Conservation (phyloP, 1,140 invertebrate species). For the Atta colombica region DNA sequence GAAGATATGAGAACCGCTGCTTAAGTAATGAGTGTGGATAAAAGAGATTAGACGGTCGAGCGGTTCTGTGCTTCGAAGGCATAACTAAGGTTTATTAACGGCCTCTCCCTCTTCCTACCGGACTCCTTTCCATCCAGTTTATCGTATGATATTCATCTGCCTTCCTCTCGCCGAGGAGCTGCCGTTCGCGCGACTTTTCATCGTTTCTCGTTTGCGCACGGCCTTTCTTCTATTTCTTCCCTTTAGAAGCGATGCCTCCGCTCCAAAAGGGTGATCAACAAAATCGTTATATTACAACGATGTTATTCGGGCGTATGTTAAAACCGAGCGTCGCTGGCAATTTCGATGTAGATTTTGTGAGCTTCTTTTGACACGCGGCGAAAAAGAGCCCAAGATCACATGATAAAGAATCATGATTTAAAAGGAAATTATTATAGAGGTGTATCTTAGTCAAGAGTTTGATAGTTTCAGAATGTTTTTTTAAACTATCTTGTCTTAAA, state of each 20-base stretch:
- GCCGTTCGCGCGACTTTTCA: conserved; percentile 35
- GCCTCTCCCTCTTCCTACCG: conserved; percentile 49
- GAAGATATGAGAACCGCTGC: conserved; percentile 73
- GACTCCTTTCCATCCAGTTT: conserved; percentile 43
- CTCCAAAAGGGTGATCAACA: conserved; percentile 48
- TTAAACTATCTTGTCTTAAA: neutral
- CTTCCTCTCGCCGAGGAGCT: neutral
- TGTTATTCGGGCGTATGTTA: conserved; percentile 54
- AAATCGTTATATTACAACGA: conserved; percentile 71
- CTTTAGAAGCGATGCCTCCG: conserved; percentile 36
- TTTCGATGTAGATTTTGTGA: conserved; percentile 73
- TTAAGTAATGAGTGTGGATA: conserved; percentile 82
- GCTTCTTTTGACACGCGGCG: conserved; percentile 55
- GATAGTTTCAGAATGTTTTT: neutral
- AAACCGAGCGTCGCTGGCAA: conserved; percentile 68
- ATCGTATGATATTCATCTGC: conserved; percentile 61
- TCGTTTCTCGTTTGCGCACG: conserved; percentile 24
- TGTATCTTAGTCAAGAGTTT: neutral
- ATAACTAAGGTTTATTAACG: conserved; percentile 81
- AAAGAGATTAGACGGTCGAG: conserved; percentile 81
- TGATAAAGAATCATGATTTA: conserved; percentile 43
- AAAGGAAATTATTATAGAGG: conserved; percentile 2
- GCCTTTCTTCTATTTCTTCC: conserved; percentile 44
- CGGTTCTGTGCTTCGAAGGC: conserved; percentile 73
- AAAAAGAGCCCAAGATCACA: conserved; percentile 39